These are phyloP conservation scores for Junco hyemalis DNA, from an alignment of 2,113 vertebrate genomes.

Conservation along the genomic window DNA sequence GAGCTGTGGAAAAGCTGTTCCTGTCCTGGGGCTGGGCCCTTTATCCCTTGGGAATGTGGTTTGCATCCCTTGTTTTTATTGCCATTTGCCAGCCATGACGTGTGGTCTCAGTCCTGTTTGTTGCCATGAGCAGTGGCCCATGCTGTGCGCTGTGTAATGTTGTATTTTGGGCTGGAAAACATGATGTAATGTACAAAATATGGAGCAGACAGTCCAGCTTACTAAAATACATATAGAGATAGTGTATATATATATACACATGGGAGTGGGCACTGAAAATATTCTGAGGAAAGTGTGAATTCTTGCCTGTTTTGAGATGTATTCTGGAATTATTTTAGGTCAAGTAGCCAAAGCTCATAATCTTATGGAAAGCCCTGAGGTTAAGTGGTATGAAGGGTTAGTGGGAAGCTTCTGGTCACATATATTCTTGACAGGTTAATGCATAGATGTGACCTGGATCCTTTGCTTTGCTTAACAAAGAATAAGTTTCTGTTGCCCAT, in stretches of 20 bases:
- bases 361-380: neutral
- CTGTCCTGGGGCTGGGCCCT: neutral
- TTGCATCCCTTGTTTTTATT: neutral
- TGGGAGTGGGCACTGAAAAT: neutral
- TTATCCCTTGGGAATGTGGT: neutral
- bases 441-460: slow-evolving; percentile 7
- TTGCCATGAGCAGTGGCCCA: neutral
- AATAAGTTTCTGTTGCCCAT: neutral
- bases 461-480: neutral
- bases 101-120: neutral
- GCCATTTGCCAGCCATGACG: neutral
- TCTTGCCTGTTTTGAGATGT: neutral
- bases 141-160: neutral
- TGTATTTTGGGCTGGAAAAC: slow-evolving; percentile 17
- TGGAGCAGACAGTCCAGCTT: neutral
- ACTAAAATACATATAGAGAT: neutral
- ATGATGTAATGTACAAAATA: neutral
- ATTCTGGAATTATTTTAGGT: slow-evolving; percentile 3
- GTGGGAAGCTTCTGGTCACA: neutral
- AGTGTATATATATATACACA: too few species aligned
- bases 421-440: slow-evolving; percentile 34
- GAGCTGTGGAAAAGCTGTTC: neutral
- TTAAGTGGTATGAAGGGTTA: slow-evolving; percentile 32
- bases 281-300: neutral
- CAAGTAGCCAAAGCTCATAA: neutral